A percentile compares a stretch with the other conserved stretches of the same genome.
phyloP scores from a whole-genome alignment of 1,140 invertebrate species.

The Brachionus angularis region DNA sequence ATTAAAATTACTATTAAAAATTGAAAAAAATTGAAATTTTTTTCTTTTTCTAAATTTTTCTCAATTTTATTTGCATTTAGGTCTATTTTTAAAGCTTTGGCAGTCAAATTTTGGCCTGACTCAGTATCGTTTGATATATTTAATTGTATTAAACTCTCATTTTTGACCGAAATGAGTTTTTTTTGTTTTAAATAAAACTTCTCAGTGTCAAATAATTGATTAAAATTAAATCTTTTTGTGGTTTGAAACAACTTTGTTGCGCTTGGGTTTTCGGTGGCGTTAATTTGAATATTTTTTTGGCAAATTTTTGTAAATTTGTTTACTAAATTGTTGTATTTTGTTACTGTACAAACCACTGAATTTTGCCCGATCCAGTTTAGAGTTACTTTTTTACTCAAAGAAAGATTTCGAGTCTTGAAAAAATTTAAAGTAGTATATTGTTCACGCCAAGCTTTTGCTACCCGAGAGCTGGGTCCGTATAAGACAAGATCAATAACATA shows the following conservation, averaged over 20 bases:
- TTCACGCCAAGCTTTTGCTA: slow-evolving; percentile 30
- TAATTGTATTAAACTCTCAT: too few species aligned
- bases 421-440: not conserved
- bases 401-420: not conserved
- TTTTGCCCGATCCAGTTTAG: slow-evolving; percentile 8
- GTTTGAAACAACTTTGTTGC: not conserved
- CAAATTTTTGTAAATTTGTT: slow-evolving; percentile 40
- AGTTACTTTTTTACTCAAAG: slow-evolving; percentile 8
- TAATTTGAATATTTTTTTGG: slow-evolving; percentile 24
- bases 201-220: not conserved
- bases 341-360: slow-evolving; percentile 22
- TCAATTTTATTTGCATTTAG: too few species aligned
- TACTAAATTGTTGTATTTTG: slow-evolving; percentile 23
- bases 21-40: not conserved
- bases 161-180: not conserved
- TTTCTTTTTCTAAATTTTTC: not conserved
- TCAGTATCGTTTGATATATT: too few species aligned
- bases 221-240: slow-evolving; percentile 22
- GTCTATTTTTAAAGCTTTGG: too few species aligned
- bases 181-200: not conserved
- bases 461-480: slow-evolving; percentile 24
- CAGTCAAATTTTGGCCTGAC: too few species aligned
- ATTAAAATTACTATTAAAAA: slow-evolving; percentile 11
- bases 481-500: slow-evolving; percentile 31
- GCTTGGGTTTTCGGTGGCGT: slow-evolving; percentile 1